Evolutionary conservation across 2,113 vertebrate genomes (phyloP).

Genomic region (Chunga burmeisteri): DNA sequence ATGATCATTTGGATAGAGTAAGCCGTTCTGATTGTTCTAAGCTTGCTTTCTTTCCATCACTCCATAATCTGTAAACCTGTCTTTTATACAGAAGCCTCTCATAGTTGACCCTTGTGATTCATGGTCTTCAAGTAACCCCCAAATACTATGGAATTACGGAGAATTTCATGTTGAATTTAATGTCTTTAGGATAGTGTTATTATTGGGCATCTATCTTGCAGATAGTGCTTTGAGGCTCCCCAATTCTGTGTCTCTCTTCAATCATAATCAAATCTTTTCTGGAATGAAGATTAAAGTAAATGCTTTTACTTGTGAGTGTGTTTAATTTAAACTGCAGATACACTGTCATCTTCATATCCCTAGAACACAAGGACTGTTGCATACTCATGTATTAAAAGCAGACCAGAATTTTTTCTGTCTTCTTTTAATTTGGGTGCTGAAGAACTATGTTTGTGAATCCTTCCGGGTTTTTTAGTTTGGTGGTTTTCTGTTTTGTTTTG

Average conservation of each 20-base stretch:
- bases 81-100: not conserved
- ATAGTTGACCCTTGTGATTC: not conserved
- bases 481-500: not conserved
- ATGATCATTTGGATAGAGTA: slow-evolving; percentile 87
- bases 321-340: not conserved
- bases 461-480: not conserved
- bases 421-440: not conserved
- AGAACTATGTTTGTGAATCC: not conserved
- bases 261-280: not conserved
- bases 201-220: not conserved
- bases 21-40: slow-evolving; percentile 58
- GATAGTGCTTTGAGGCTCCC: not conserved
- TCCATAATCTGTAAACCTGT: not conserved
- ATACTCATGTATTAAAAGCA: not conserved
- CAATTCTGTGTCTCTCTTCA: not conserved
- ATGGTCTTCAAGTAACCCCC: not conserved
- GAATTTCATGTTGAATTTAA: not conserved
- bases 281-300: not conserved
- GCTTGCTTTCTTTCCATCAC: not conserved
- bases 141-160: not conserved
- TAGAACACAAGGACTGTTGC: not conserved
- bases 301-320: not conserved
- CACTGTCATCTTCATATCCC: accelerated
- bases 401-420: not conserved
- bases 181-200: not conserved